Conservation (phyloP, 1,140 invertebrate genomes). For the Lethrus apterus region DNA sequence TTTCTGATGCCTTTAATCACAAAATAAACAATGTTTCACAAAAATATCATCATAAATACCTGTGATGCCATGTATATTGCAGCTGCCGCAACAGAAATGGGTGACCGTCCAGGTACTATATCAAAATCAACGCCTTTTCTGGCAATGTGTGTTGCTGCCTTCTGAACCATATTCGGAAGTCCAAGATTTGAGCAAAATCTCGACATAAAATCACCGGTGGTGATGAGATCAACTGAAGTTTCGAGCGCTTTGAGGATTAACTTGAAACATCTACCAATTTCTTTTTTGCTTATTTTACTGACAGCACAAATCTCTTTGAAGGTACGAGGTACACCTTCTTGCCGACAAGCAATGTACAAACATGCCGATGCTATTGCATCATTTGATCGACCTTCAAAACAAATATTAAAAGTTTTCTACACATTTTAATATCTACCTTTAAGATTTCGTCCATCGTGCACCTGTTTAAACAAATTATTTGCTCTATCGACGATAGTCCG, state of each 20-base stretch:
- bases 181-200: slow-evolving; percentile 81
- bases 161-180: slow-evolving; percentile 86
- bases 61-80: slow-evolving; percentile 99
- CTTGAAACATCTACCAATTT: slow-evolving; percentile 97
- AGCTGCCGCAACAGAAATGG: slow-evolving; percentile 97
- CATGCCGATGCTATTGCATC: slow-evolving; percentile 98
- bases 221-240: slow-evolving; percentile 96
- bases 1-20: slow-evolving; percentile 75
- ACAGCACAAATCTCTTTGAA: slow-evolving; percentile 99
- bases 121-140: slow-evolving; percentile 94
- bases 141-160: slow-evolving; percentile 94
- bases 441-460: slow-evolving; percentile 94
- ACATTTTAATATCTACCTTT: slow-evolving; percentile 55
- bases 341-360: slow-evolving; percentile 97
- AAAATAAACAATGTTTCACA: slow-evolving; percentile 12
- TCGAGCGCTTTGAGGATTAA: slow-evolving; percentile 86
- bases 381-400: slow-evolving; percentile 80
- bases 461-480: slow-evolving; percentile 95
- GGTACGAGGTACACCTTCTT: slow-evolving; percentile 96
- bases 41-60: slow-evolving; percentile 41
- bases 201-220: slow-evolving; percentile 98
- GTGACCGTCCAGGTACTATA: slow-evolving; percentile 96
- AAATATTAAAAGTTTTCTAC: slow-evolving; percentile 5
- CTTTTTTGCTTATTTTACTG: slow-evolving; percentile 98
- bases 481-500: slow-evolving; percentile 92